These are phyloP conservation scores for Myotis vivesi DNA, from an alignment of 2,797 vertebrate genomes.

Conservation along the genomic window DNA sequence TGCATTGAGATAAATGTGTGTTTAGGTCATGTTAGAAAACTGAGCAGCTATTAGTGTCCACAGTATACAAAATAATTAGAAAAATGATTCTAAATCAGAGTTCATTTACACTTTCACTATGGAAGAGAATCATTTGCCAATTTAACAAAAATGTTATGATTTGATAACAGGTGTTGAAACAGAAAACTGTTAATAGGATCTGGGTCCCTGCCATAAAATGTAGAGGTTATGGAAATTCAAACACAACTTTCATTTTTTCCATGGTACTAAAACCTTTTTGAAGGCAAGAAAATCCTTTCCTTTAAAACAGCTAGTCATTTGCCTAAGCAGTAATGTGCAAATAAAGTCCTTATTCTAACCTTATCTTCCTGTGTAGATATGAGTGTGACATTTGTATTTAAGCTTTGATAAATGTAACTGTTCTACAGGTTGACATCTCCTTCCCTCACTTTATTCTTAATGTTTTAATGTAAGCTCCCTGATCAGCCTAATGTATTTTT, in stretches of 20 bases:
- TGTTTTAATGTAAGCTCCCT: not conserved
- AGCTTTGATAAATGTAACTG: not conserved
- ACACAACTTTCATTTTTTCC: constrained; percentile 55
- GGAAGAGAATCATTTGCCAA: constrained; percentile 57
- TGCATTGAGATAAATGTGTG: not conserved
- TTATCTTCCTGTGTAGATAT: not conserved
- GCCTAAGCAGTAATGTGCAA: not conserved
- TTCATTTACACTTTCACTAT: constrained; percentile 64
- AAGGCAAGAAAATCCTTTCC: constrained; percentile 49
- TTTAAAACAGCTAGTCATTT: constrained; percentile 39
- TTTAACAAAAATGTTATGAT: constrained; percentile 73
- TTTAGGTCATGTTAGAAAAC: constrained; percentile 33
- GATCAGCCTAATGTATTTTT: not conserved
- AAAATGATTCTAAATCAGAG: constrained; percentile 56
- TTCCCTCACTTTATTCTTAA: not conserved
- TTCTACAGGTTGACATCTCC: not conserved
- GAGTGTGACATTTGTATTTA: not conserved
- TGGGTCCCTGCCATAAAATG: constrained; percentile 57
- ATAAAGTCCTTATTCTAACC: constrained; percentile 18
- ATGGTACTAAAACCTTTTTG: constrained; percentile 45
- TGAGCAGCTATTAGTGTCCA: constrained; percentile 44
- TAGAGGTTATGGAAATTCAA: constrained; percentile 69
- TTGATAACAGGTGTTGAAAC: constrained; percentile 72
- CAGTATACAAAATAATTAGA: constrained; percentile 50
- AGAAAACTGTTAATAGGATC: constrained; percentile 68